Evolutionary conservation across 2,113 vertebrate genomes (phyloP), one percentile per base, ranked within the genome.

Genomic region (Alligator sinensis): DNA sequence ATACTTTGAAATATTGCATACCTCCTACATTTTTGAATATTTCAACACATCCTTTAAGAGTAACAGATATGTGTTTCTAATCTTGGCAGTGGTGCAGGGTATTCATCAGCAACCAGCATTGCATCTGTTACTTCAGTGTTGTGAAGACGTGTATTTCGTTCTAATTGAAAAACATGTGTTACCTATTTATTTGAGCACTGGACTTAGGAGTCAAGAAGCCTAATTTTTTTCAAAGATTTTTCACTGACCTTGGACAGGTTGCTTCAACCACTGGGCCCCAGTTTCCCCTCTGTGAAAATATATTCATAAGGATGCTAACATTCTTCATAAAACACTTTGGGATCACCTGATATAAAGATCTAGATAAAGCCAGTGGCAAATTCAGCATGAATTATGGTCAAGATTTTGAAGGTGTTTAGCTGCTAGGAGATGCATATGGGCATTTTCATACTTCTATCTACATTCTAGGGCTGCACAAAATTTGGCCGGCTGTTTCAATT

Each of bases 81-180:
- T 1, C 0, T n/a, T 77, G 6, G 9, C 61, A 11, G 77, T 21
- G 5, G 16, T 1, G 81, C 30, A 78, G 81, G 75, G 5, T 25
- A 78, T 1, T 30, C 25, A 72, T 22, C 34, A 6, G 72, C 18
- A 30, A 12, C 61, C 58, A 61, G 60, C 76, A 17, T 19, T 0
- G 7, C 4, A 19, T 47, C 38, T 5, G 0, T 24, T 11, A 34
- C 62, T 18, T 38, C 30, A 3, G 30, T 54, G 38, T 2, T 14
- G 5, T 3, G 3, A 27, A 17, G 30, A 19, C 11, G 1, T 68
- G 10, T 2, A 0, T 30, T 27, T 1, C 15, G 7, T 6, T 24
- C 57, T 10, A 4, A 16, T 21, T 12, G 87, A 4, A 5, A 0
- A 16, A 4, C 0, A 2, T 2, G 15, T 5, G 28, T 0, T 47